Evolutionary conservation across 2,888 invertebrate genomes (phyloP).

Genomic region (Drosophila nr. perissopoda): DNA sequence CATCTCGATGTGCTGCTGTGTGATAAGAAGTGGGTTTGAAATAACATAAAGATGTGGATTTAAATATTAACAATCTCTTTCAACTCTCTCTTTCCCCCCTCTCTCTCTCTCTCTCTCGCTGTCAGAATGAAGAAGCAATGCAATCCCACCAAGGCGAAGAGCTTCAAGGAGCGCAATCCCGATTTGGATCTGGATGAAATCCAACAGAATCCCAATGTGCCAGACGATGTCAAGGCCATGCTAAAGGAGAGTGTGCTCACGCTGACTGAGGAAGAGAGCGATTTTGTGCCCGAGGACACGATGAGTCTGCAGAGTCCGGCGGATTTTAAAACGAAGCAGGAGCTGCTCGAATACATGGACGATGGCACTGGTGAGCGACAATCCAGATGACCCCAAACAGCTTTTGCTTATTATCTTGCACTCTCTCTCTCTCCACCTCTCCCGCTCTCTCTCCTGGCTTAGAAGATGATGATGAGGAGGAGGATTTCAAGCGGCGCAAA

Average conservation of each 20-base stretch:
- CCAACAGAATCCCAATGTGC: slow-evolving; percentile 85
- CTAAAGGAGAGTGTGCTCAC: slow-evolving; percentile 84
- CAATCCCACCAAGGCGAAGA: slow-evolving; percentile 84
- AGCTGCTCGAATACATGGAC: slow-evolving; percentile 84
- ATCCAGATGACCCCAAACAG: background rate
- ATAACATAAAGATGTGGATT: too few relatives aligned
- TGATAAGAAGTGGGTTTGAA: slow-evolving; percentile 89
- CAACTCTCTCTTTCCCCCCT: background rate
- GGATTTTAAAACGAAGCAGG: slow-evolving; percentile 83
- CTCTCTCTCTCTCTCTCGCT: background rate
- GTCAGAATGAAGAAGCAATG: slow-evolving; percentile 85
- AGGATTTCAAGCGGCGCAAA: slow-evolving; percentile 82
- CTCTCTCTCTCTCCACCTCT: background rate
- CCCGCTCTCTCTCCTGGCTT: background rate
- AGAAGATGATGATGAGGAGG: slow-evolving; percentile 83
- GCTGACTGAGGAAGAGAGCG: slow-evolving; percentile 74
- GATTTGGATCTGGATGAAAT: slow-evolving; percentile 85
- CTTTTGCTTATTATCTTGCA: slow-evolving; percentile 10
- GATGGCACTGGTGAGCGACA: slow-evolving; percentile 82
- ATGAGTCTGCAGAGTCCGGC: slow-evolving; percentile 78
- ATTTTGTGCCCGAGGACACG: slow-evolving; percentile 59
- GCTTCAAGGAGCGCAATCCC: slow-evolving; percentile 85
- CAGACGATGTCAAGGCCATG: slow-evolving; percentile 85
- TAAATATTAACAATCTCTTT: background rate
- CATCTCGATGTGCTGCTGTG: slow-evolving; percentile 90